Base-by-base conservation (phyloP, 1,140 invertebrate species). In the Zaprionus kolodkinae region DNA sequence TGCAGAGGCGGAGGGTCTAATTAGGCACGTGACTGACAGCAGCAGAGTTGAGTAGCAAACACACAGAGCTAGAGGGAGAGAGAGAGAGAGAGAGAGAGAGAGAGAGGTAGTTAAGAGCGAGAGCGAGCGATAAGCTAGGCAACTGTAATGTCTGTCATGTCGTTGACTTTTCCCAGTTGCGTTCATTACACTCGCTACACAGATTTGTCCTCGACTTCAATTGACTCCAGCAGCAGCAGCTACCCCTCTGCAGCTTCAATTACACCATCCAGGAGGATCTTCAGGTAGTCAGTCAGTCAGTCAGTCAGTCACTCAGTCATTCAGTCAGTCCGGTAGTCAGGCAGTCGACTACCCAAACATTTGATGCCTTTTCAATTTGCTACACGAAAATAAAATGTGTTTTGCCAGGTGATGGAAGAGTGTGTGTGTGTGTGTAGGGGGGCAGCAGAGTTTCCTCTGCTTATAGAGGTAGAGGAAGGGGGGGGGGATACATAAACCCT, bases 11-110 rank as follows among this genome's bases (percentile, higher is more conserved):
- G 21, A 45, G 40, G 9, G 40, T 6, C 80, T 82, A 82, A 87
- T 86, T 79, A 73, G 56, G 69, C 81, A 79, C 83, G 76, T 87
- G 79, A 76, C 80, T 75, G 75, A 71, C 75, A 62, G 40, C 40
- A 45, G 40, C 40, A 45, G 3, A 45, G 40, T 9, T 45, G n/a
- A 45, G 40, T 15, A 15, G 3, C n/a, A 45, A 45, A 15, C n/a
- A 17, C 6, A 15, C n/a, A 9, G 6, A 45, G 3, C 15, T 6
- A 3, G 3, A 15, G 2, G 9, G 7, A 7, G n/a, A 43, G 40
- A 15, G n/a, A 9, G 0, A 12, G 36, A 15, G 33, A 0, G 6
- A 27, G 25, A 4, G 25, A n/a, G n/a, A n/a, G n/a, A n/a, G n/a
- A n/a, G n/a, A n/a, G n/a, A n/a, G n/a, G n/a, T n/a, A n/a, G n/a